These are phyloP conservation scores for Norana najaformis DNA, from an alignment of 2,888 invertebrate species.

Conservation along the genomic window DNA sequence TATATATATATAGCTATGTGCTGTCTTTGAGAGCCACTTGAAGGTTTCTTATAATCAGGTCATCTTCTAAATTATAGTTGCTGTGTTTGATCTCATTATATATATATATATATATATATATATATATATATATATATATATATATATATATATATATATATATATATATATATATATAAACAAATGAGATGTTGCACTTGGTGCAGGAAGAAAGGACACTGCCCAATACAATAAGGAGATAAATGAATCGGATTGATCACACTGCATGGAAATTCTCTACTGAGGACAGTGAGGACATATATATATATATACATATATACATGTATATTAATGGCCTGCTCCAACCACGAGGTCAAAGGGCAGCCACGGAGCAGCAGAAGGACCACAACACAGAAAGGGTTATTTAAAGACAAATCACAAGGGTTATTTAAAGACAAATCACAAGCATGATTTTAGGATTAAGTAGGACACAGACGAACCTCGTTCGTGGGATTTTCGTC, in stretches of 20 bases:
- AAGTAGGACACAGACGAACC: not conserved
- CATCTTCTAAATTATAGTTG: too few relatives aligned
- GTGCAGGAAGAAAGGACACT: too few relatives aligned
- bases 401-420: not conserved
- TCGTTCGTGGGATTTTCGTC: not conserved
- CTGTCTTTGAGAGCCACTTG: too few relatives aligned
- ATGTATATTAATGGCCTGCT: not conserved
- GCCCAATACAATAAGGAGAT: too few relatives aligned
- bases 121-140: conserved; percentile 6
- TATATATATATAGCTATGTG: too few relatives aligned
- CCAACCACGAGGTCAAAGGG: not conserved
- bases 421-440: not conserved
- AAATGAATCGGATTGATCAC: too few relatives aligned
- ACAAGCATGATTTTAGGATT: not conserved
- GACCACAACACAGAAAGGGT: not conserved
- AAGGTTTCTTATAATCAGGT: too few relatives aligned
- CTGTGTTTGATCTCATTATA: not conserved
- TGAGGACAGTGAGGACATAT: too few relatives aligned
- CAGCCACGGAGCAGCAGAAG: not conserved
- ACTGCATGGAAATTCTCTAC: too few relatives aligned
- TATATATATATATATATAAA: not conserved
- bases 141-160: not conserved
- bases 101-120: conserved; percentile 20
- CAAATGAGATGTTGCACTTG: too few relatives aligned
- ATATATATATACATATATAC: not conserved